These are phyloP conservation scores for Aspidapion aeneum DNA, from an alignment of 2,888 invertebrate genomes.

Conservation along the genomic window DNA sequence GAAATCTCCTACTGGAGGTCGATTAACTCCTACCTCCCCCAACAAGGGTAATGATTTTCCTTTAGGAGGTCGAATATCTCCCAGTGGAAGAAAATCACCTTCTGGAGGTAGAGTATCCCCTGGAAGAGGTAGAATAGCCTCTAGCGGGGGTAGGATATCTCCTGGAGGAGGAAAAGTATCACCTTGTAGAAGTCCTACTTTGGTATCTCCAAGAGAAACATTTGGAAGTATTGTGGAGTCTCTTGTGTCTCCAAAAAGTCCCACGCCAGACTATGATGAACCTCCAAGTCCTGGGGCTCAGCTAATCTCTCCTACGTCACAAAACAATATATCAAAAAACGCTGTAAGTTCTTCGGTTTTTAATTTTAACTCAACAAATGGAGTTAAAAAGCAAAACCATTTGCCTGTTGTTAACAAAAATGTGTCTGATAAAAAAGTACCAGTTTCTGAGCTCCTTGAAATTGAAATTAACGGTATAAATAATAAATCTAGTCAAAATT, in stretches of 20 bases:
- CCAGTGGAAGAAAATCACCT: too few relatives aligned
- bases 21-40: too few relatives aligned
- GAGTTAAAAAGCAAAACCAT: slow-evolving; percentile 32
- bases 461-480: slow-evolving; percentile 36
- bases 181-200: background rate
- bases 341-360: slow-evolving; percentile 61
- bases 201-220: background rate
- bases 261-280: background rate
- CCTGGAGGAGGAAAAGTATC: background rate
- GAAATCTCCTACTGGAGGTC: background rate
- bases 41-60: background rate
- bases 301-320: slow-evolving; percentile 29
- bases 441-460: slow-evolving; percentile 33
- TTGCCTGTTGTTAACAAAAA: slow-evolving; percentile 29
- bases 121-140: background rate
- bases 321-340: slow-evolving; percentile 64
- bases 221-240: background rate
- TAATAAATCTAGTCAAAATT: slow-evolving; percentile 24
- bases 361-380: slow-evolving; percentile 50
- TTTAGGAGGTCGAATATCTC: background rate
- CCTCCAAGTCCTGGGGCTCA: slow-evolving; percentile 13
- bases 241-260: background rate
- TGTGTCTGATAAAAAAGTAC: slow-evolving; percentile 27
- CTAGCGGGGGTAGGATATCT: background rate
- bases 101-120: background rate